Evolutionary conservation across 37 sponge, comb jelly and placozoan species (phyloP).

Genomic region (Oscarella lobularis): DNA sequence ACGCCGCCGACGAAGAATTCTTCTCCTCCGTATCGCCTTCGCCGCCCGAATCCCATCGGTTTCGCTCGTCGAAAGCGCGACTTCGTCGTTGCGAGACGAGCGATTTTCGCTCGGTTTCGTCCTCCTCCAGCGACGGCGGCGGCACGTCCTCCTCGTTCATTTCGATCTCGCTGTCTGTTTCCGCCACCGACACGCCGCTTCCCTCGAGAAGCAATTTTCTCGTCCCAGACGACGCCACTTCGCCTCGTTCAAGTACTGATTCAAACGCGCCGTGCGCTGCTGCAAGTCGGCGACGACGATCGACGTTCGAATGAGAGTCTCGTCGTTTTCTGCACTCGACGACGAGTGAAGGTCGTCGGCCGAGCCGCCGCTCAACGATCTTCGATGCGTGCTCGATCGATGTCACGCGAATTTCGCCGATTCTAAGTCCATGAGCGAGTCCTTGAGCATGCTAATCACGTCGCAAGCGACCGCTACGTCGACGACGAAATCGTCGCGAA

Average conservation of each 20-base stretch:
- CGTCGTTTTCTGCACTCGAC: neutral
- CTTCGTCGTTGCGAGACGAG: constrained; percentile 1
- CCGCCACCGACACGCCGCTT: neutral
- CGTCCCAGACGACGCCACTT: constrained; percentile 45
- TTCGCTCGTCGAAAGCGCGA: constrained; percentile 7
- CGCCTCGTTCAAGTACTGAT: constrained; percentile 81
- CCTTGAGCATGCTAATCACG: constrained; percentile 40
- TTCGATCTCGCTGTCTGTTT: constrained; percentile 12
- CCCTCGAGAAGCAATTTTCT: neutral
- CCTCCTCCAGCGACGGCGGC: neutral
- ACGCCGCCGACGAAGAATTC: neutral
- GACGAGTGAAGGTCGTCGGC: neutral
- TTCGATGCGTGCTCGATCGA: neutral
- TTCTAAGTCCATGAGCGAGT: constrained; percentile 14
- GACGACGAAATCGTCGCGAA: neutral
- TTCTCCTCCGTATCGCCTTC: constrained; percentile 49
- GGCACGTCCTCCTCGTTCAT: too few relatives aligned
- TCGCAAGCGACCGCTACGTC: constrained; percentile 26
- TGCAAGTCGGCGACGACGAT: constrained; percentile 31
- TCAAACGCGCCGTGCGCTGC: constrained; percentile 36
- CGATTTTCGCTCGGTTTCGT: neutral
- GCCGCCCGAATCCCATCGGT: constrained; percentile 24
- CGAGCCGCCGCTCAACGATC: neutral
- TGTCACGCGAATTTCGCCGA: constrained; percentile 1
- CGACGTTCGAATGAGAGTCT: constrained; percentile 22